Evolutionary conservation across 2,113 vertebrate species (phyloP), one percentile per base, ranked within the genome.

Genomic region (Pelodiscus sinensis): DNA sequence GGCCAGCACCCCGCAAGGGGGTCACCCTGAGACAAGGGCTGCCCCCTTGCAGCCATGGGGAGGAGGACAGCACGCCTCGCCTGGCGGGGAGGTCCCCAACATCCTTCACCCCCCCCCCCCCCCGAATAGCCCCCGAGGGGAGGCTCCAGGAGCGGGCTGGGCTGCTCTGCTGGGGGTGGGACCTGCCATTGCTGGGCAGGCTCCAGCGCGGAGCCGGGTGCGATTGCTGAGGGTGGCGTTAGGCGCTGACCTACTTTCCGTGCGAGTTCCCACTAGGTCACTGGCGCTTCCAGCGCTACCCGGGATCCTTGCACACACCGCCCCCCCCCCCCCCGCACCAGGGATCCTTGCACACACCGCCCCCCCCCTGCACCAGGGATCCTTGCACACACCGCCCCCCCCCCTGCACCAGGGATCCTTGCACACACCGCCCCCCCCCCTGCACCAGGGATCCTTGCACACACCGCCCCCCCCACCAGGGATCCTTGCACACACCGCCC

Each of bases 221-320:
- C 96, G 96, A 96, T 95, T 96, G 96, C 97, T 88, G 95, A 95
- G 92, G 97, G 94, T 86, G 92, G 97, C 97, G 5, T 44, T 19
- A 4, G 44, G 95, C 97, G 93, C 92, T 98, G 98, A 98, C 98
- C 98, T 98, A 98, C 98, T 99, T 98, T 98, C 97, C 93, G 14
- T 51, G 93, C 84, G 96, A 24, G 35, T 13, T 25, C 73, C 73
- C 22, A 6, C 25, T 29, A 14, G 29, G 11, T 27, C 60, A 38
- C n/a, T 8, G 71, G 35, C 5, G 38, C 22, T 50, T 77, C 38
- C 38, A 21, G 78, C 27, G 54, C 24, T 54, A 9, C 52, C 29
- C 52, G 16, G 18, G 54, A 21, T 55, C 73, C 27, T 15, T 71
- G n/a, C n/a, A n/a, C n/a, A n/a, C n/a, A n/a, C n/a, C n/a, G n/a